Evolutionary conservation across 2,888 invertebrate species (phyloP).

Genomic region (Cosmorhoe ocellata): DNA sequence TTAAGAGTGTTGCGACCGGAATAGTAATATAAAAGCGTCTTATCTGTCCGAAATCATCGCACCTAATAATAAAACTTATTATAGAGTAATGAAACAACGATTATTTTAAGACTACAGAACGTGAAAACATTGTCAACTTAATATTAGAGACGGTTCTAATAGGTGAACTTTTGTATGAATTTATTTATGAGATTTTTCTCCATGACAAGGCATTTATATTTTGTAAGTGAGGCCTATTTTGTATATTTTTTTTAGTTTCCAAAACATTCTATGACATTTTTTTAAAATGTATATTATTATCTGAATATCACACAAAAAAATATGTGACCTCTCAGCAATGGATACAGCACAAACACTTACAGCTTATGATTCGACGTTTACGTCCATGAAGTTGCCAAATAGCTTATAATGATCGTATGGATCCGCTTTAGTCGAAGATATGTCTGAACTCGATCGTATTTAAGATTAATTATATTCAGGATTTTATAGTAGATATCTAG

Average conservation of each 20-base stretch:
- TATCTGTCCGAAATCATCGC: conserved; percentile 45
- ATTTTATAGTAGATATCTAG: conserved; percentile 46
- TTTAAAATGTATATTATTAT: conserved; percentile 41
- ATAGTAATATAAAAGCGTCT: conserved; percentile 64
- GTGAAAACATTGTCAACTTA: conserved; percentile 36
- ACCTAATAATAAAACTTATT: conserved; percentile 45
- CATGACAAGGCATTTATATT: conserved; percentile 77
- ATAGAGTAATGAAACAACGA: conserved; percentile 73
- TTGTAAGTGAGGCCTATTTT: conserved; percentile 76
- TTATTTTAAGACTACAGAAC: conserved; percentile 64
- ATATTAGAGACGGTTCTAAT: conserved; percentile 37
- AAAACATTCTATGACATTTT: conserved; percentile 49
- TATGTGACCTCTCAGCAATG: conserved; percentile 39
- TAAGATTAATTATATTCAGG: conserved; percentile 44
- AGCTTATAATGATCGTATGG: conserved; percentile 70
- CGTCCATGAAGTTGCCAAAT: conserved; percentile 81
- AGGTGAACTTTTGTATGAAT: conserved; percentile 56
- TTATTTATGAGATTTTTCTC: conserved; percentile 65
- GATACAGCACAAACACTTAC: conserved; percentile 60
- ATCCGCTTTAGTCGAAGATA: conserved; percentile 52
- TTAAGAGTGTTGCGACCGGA: conserved; percentile 78
- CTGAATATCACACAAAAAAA: conserved; percentile 29
- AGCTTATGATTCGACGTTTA: conserved; percentile 62
- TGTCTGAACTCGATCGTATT: conserved; percentile 48
- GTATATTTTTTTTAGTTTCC: conserved; percentile 50